Percentiles rank a stretch among this genome's conserved stretches.
Conservation (phyloP, 2,888 invertebrate genomes). For the Ochropleura plecta region DNA sequence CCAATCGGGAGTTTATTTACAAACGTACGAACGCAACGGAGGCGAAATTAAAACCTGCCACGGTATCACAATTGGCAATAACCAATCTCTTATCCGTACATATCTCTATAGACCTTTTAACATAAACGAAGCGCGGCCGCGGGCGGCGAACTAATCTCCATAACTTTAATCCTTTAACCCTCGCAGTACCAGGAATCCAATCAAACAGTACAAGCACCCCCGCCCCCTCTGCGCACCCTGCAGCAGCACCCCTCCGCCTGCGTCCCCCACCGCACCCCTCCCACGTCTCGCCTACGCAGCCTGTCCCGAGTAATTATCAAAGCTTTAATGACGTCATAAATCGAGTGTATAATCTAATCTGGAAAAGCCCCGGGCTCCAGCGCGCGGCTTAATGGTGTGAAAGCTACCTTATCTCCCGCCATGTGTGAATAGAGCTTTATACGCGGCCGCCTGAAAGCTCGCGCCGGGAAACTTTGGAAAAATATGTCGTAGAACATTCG, state of each 20-base stretch:
- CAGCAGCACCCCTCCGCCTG: slow-evolving; percentile 26
- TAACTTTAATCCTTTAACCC: slow-evolving; percentile 91
- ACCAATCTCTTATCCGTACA: slow-evolving; percentile 89
- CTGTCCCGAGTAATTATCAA: slow-evolving; percentile 91
- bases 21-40: slow-evolving; percentile 68
- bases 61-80: slow-evolving; percentile 89
- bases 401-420: slow-evolving; percentile 91
- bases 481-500: slow-evolving; percentile 90
- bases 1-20: slow-evolving; percentile 77
- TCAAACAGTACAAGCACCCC: slow-evolving; percentile 90
- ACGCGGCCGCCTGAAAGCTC: slow-evolving; percentile 90
- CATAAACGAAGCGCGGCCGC: slow-evolving; percentile 89
- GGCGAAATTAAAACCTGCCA: slow-evolving; percentile 87
- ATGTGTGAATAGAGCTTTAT: slow-evolving; percentile 91
- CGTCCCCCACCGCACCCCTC: slow-evolving; percentile 73
- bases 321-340: slow-evolving; percentile 91
- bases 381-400: slow-evolving; percentile 91
- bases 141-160: slow-evolving; percentile 91
- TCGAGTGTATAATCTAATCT: slow-evolving; percentile 91
- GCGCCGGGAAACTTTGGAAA: slow-evolving; percentile 90
- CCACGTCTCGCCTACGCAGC: slow-evolving; percentile 88
- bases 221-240: slow-evolving; percentile 70
- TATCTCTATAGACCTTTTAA: slow-evolving; percentile 90
- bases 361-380: slow-evolving; percentile 91
- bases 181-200: slow-evolving; percentile 90